Evolutionary conservation across 2,113 vertebrate species (phyloP).

Genomic region (Corvus moneduloides): DNA sequence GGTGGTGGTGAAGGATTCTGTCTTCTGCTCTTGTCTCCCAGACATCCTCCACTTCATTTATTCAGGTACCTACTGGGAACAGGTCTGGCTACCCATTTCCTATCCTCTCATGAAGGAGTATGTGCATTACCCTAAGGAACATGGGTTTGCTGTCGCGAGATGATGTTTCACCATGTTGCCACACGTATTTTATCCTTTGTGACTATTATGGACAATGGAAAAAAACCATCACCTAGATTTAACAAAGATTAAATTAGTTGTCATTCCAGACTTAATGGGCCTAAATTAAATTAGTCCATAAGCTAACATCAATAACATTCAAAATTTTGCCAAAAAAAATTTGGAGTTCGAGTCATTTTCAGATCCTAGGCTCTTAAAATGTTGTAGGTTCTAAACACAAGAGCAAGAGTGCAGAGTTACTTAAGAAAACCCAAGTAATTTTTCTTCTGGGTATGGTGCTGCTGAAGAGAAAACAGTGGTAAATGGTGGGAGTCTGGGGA

Average conservation of each 20-base stretch:
- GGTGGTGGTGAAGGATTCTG: slow-evolving; percentile 87
- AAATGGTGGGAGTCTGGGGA: background rate
- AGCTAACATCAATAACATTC: background rate
- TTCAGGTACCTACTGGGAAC: slow-evolving; percentile 79
- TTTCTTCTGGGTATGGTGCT: background rate
- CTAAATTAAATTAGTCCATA: background rate
- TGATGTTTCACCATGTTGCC: too few relatives aligned
- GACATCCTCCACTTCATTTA: slow-evolving; percentile 96
- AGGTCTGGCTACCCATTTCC: background rate
- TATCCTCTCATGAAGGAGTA: background rate
- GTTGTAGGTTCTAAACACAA: background rate
- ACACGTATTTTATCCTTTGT: background rate
- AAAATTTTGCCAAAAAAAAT: background rate
- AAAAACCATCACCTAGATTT: background rate
- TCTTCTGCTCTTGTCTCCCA: slow-evolving; percentile 86
- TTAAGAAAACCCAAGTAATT: background rate
- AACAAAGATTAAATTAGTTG: background rate
- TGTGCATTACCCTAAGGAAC: too few relatives aligned
- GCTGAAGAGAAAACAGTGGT: background rate
- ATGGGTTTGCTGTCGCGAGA: fast-evolving
- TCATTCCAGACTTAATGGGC: background rate
- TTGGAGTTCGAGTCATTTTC: background rate
- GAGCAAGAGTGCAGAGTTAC: background rate
- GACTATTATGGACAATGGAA: background rate
- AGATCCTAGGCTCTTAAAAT: background rate